Evolutionary conservation across 2,113 vertebrate species (phyloP), one percentile per base, ranked within the genome.

Genomic region (Pelusios castaneus): DNA sequence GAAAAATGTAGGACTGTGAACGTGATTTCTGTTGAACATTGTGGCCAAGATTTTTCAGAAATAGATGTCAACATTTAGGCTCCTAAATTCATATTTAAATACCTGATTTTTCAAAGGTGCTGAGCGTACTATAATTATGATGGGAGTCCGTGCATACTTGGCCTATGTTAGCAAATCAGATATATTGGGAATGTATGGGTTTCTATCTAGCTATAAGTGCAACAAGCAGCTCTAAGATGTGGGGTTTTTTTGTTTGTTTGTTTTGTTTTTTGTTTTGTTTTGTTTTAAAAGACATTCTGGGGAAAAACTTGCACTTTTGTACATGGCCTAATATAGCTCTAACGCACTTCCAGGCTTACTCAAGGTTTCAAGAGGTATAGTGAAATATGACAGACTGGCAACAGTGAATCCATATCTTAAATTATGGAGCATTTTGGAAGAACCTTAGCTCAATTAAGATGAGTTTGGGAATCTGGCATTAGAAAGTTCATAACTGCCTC

Each of bases 341-440:
- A 81, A 84, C 56, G 91, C 60, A 94, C 55, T 34, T 84, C 88
- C 95, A 95, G 92, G 73, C 86, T 0, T 0, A 85, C 90, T 87
- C 88, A 88, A 92, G 80, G 93, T 90, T 90, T 95, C 91, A 93
- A 45, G 80, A 0, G 1, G 84, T 92, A 84, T 95, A 95, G 92
- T 96, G 93, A 87, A 83, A 92, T 97, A 92, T 97, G 97, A 95
- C 97, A 97, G 88, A 91, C 93, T 97, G 96, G 94, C 93, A 93
- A 95, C 96, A 89, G 94, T 85, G 89, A 67, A 17, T 95, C 92
- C 67, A 96, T 92, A 95, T 95, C 93, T 92, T 97, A 95, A 96
- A 95, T 97, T 95, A 96, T 95, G 94, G 96, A 97, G 96, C 77
- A 85, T 92, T 96, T 97, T 94, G 92, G 95, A 89, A 95, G 94